A percentile compares a stretch with the other conserved stretches of the same genome.
Conservation (phyloP, 2,797 vertebrate species). For the Coracias cyanogaster region DNA sequence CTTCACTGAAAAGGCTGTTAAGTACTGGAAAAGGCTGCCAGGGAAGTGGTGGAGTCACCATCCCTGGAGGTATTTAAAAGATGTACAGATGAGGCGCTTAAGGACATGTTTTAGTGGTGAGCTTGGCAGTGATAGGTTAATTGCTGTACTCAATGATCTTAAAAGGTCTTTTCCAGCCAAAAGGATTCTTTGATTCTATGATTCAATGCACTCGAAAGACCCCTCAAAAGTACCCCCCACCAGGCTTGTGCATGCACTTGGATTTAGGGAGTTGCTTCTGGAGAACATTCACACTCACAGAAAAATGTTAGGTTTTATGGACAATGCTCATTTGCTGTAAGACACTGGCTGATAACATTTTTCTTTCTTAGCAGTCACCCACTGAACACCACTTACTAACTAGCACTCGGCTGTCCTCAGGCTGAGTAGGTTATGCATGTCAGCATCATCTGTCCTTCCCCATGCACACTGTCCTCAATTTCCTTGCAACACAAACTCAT, state of each 20-base stretch:
- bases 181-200: too few relatives aligned
- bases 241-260: rapidly evolving
- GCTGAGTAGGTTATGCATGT: not conserved
- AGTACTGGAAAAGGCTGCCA: too few relatives aligned
- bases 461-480: not conserved
- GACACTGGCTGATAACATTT: not conserved
- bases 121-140: too few relatives aligned
- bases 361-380: not conserved
- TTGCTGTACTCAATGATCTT: too few relatives aligned
- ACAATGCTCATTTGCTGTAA: not conserved
- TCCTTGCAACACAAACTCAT: not conserved
- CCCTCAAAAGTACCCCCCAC: too few relatives aligned
- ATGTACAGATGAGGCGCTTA: too few relatives aligned
- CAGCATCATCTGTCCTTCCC: not conserved
- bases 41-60: too few relatives aligned
- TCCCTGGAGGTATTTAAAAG: too few relatives aligned
- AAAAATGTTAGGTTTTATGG: not conserved
- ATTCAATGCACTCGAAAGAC: not conserved
- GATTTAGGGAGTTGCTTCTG: not conserved
- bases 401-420: not conserved
- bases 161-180: too few relatives aligned
- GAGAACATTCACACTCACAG: not conserved
- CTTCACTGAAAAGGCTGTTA: too few relatives aligned
- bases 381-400: not conserved
- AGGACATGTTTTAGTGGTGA: too few relatives aligned